Evolutionary conservation across 2,113 vertebrate species (phyloP).

Genomic region (Eubucco bourcierii): DNA sequence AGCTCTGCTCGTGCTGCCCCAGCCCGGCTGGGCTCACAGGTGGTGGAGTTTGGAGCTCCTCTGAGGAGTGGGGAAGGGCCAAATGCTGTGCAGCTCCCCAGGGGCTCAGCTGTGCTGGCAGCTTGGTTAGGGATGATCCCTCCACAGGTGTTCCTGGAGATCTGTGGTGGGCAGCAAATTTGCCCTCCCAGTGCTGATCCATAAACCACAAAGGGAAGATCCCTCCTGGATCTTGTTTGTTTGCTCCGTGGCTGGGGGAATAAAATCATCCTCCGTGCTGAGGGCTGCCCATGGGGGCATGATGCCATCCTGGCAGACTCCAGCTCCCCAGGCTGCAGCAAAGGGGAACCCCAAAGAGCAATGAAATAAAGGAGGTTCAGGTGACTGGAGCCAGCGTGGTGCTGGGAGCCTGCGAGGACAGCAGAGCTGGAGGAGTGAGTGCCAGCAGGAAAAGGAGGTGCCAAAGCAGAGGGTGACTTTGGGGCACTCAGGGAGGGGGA

Average conservation of each 20-base stretch:
- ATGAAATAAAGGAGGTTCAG: neutral
- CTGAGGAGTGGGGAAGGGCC: accelerated
- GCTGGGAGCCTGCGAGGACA: neutral
- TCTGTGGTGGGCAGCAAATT: neutral
- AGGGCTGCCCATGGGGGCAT: neutral
- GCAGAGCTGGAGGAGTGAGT: accelerated
- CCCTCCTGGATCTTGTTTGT: neutral
- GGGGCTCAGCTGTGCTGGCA: neutral
- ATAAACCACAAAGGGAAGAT: neutral
- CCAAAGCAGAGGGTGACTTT: neutral
- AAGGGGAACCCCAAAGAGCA: neutral
- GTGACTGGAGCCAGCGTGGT: neutral
- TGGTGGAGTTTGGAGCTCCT: neutral
- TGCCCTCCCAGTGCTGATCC: neutral
- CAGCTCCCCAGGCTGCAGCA: neutral
- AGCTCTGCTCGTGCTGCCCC: neutral
- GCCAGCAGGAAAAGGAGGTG: neutral
- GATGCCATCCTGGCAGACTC: neutral
- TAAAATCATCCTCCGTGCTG: neutral
- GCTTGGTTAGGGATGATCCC: neutral
- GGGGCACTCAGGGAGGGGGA: neutral
- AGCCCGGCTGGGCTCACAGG: neutral
- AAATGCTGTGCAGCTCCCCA: neutral
- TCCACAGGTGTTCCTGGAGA: accelerated
- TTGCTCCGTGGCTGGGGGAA: accelerated